Conservation (phyloP, 2,797 vertebrate species). For the Megalops cyprinoides region DNA sequence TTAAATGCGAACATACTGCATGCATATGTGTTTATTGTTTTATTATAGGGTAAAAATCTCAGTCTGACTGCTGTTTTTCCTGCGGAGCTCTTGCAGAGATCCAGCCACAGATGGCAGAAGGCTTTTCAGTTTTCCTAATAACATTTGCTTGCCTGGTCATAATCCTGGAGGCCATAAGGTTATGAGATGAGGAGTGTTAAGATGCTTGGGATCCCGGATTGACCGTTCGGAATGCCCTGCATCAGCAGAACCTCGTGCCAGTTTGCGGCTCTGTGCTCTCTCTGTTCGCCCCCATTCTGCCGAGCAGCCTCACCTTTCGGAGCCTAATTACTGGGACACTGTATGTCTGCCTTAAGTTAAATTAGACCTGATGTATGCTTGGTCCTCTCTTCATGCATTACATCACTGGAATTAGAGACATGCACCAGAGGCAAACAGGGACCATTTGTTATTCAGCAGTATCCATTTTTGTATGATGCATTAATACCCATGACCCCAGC, state of each 20-base stretch:
- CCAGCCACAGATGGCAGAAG: not conserved
- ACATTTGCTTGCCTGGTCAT: slow-evolving; percentile 22
- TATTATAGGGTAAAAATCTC: too few relatives aligned
- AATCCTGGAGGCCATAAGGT: slow-evolving; percentile 3
- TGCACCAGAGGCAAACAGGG: not conserved
- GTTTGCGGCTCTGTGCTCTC: not conserved
- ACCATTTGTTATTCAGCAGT: not conserved
- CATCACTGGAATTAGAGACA: not conserved
- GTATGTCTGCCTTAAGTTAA: not conserved
- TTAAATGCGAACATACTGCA: too few relatives aligned
- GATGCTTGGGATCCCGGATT: slow-evolving; percentile 16
- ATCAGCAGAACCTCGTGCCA: slow-evolving; percentile 1
- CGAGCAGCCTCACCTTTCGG: too few relatives aligned
- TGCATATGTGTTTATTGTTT: too few relatives aligned
- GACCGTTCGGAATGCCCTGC: not conserved
- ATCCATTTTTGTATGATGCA: not conserved
- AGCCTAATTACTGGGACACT: not conserved
- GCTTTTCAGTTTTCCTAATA: slow-evolving; percentile 14
- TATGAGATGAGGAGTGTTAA: not conserved
- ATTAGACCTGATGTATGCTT: not conserved
- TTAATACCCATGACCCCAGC: not conserved
- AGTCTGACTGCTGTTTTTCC: not conserved
- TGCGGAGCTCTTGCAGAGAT: not conserved
- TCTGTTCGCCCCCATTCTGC: not conserved
- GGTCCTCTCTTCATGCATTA: not conserved